Conservation (phyloP, 2,888 invertebrate species). For the Sisyra terminalis region DNA sequence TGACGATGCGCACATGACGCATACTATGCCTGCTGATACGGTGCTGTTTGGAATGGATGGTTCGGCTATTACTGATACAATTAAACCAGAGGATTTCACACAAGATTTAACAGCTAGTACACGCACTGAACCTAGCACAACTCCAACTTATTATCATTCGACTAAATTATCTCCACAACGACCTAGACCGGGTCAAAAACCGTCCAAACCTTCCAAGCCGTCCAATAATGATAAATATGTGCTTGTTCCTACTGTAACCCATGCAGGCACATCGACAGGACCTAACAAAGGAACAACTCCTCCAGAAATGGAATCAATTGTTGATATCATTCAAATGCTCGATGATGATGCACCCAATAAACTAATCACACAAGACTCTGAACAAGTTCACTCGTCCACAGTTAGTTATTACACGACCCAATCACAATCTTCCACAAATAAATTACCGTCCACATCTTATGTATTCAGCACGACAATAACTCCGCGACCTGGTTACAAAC, state of each 20-base stretch:
- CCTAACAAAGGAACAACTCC: constrained; percentile 20
- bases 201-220: constrained; percentile 19
- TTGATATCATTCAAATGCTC: constrained; percentile 46
- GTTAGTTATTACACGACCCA: constrained; percentile 27
- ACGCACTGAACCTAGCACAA: constrained; percentile 11
- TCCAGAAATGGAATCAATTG: constrained; percentile 34
- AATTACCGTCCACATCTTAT: constrained; percentile 31
- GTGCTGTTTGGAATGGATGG: constrained; percentile 40
- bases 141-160: constrained; percentile 6
- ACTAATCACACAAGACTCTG: constrained; percentile 23
- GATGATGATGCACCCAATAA: constrained; percentile 30
- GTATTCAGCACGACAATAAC: constrained; percentile 24
- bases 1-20: constrained; percentile 20
- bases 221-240: constrained; percentile 32
- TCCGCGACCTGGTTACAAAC: constrained; percentile 10
- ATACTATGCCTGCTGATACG: constrained; percentile 37
- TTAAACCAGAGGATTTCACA: constrained; percentile 22
- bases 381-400: constrained; percentile 17
- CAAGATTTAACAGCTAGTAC: constrained; percentile 16
- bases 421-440: constrained; percentile 20
- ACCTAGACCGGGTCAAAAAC: constrained; percentile 25
- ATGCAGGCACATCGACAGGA: constrained; percentile 16
- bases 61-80: constrained; percentile 32
- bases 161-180: constrained; percentile 18
- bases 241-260: constrained; percentile 35